These are phyloP conservation scores for Platalea minor DNA, from an alignment of 2,797 vertebrate genomes.

Conservation along the genomic window DNA sequence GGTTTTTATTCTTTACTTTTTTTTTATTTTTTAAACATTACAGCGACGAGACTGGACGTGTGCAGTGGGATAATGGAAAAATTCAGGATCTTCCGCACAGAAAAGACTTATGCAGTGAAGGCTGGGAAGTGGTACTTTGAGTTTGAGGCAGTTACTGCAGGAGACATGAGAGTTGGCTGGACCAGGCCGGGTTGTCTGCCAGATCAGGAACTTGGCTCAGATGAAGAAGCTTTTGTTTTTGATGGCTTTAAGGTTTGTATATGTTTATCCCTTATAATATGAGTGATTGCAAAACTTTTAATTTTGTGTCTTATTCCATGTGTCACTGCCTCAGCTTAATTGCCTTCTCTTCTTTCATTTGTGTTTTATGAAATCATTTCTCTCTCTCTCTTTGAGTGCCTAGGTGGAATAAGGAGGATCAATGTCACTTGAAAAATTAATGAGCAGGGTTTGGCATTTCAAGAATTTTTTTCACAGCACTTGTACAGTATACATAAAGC, in stretches of 20 bases:
- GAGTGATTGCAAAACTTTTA: neutral
- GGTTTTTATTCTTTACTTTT: neutral
- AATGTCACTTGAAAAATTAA: neutral
- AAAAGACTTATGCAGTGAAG: conserved; percentile 90
- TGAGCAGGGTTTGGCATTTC: neutral
- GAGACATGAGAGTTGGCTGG: conserved; percentile 95
- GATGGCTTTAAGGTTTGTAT: conserved; percentile 91
- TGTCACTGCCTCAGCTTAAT: neutral
- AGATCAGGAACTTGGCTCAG: conserved; percentile 90
- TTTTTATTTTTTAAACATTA: neutral
- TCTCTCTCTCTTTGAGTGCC: neutral
- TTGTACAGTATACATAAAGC: neutral
- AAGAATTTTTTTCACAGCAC: neutral
- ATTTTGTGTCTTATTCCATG: neutral
- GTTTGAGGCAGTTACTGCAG: conserved; percentile 88
- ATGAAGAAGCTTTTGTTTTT: conserved; percentile 92
- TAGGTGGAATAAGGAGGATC: neutral
- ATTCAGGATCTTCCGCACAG: conserved; percentile 92
- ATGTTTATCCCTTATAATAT: neutral
- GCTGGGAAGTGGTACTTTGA: conserved; percentile 96
- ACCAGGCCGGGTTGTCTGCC: conserved; percentile 88
- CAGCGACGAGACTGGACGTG: conserved; percentile 80
- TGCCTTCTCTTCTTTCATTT: neutral
- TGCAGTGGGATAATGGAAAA: conserved; percentile 82
- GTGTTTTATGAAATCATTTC: neutral